phyloP scores from a whole-genome alignment of 2,888 invertebrate species.

The Phymatocera aterrima region DNA sequence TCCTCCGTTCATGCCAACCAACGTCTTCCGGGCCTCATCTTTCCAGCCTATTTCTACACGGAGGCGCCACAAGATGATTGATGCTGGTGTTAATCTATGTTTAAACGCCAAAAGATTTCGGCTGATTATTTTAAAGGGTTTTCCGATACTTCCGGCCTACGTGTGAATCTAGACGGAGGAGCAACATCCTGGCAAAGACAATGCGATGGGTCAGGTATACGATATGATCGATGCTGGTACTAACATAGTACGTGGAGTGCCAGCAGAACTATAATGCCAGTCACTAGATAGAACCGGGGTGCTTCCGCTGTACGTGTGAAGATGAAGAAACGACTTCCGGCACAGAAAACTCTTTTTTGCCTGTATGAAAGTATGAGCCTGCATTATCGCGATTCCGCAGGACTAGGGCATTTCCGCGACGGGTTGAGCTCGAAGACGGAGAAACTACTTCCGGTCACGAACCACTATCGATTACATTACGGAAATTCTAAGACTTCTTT shows the following conservation, averaged over 20 bases:
- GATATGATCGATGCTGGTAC: conserved; percentile 35
- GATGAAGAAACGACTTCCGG: conserved; percentile 32
- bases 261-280: neutral
- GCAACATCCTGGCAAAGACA: conserved; percentile 2
- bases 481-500: conserved; percentile 31
- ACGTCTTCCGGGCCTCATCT: conserved; percentile 16
- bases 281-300: conserved; percentile 12
- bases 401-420: neutral
- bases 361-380: neutral
- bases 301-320: conserved; percentile 19
- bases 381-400: neutral
- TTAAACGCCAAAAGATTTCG: conserved; percentile 55
- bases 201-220: neutral
- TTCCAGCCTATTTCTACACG: conserved; percentile 21
- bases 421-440: neutral
- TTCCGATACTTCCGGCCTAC: conserved; percentile 21
- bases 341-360: neutral
- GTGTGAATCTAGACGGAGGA: conserved; percentile 8
- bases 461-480: neutral
- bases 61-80: conserved; percentile 60
- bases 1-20: neutral
- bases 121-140: conserved; percentile 44
- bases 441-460: conserved; percentile 11
- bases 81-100: conserved; percentile 66
- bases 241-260: neutral